Base-by-base conservation (phyloP, 2,113 vertebrate species). In the Larimichthys polyactis region DNA sequence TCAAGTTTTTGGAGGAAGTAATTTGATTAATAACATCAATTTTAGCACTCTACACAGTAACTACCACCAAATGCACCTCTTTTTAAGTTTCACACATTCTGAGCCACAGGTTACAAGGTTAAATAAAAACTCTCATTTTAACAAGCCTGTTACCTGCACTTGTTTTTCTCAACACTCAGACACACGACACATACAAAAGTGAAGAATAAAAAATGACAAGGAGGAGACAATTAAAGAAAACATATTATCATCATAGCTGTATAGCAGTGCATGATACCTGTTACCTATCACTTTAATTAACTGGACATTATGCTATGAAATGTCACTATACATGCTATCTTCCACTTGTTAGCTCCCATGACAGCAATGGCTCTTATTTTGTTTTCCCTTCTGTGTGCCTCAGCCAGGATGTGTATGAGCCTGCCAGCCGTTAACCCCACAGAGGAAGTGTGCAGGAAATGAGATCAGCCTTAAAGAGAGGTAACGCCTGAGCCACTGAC, bases 361-460 rank as follows among this genome's bases (percentile, higher is more conserved):
- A 79, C 51, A 81, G 77, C 67, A 59, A 69, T 76, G 79, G 60
- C 58, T 84, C 69, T 69, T 87, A 59, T 85, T 84, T 80, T 68
- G 68, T 84, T 83, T 72, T 82, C 66, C 74, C 76, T 84, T 55
- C 52, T 65, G 16, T 88, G 85, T 20, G 81, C 77, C 80, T 78
- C 81, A 86, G 65, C 81, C 75, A 91, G 87, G 86, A 86, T 87
- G 82, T 89, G 86, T 55, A 71, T 69, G 46, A 87, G 87, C 59
- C 79, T 76, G 76, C 71, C 86, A 92, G 80, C 93, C 89, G 91
- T 93, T 93, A 91, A 63, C 90, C 85, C 90, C 81, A 65, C 90
- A 89, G 87, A 92, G 93, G 92, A 94, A 94, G 90, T 91, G 90
- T 92, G 92, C 85, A 92, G 91, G 92, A 94, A 93, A 92, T 93